phyloP scores from a whole-genome alignment of 2,113 vertebrate species.

The Microcebus lehilahytsara region DNA sequence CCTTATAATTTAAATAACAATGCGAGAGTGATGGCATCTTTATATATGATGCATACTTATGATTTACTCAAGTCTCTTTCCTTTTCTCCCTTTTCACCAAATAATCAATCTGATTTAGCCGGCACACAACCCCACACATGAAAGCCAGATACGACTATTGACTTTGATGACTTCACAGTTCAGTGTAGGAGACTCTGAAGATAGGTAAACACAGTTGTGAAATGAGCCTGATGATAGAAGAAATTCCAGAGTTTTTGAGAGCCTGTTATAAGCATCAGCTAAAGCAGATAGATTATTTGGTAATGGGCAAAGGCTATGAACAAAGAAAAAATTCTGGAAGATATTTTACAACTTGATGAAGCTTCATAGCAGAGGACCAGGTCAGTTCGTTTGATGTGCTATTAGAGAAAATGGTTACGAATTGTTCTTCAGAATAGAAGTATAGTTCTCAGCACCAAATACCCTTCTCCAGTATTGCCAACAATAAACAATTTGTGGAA shows the following conservation, averaged over 20 bases:
- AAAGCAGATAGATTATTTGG: background rate
- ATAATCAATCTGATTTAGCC: background rate
- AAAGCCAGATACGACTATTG: background rate
- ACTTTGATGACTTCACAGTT: background rate
- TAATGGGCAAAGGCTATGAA: background rate
- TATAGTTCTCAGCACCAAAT: background rate
- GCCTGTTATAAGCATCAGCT: background rate
- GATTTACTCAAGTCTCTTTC: background rate
- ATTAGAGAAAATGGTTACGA: background rate
- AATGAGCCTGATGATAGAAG: background rate
- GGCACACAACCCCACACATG: background rate
- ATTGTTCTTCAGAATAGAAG: background rate
- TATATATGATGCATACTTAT: background rate
- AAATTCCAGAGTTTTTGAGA: background rate
- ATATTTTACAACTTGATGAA: background rate
- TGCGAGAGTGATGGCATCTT: background rate
- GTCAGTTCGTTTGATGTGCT: background rate
- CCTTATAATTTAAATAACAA: slow-evolving; percentile 28
- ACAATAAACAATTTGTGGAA: background rate
- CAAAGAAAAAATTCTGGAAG: background rate
- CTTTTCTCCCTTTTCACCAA: background rate
- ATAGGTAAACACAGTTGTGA: background rate
- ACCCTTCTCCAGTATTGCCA: background rate
- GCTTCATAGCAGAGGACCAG: background rate
- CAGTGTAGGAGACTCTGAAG: background rate